Evolutionary conservation across 2,888 invertebrate species (phyloP).

Genomic region (Mellilla xanthometata): DNA sequence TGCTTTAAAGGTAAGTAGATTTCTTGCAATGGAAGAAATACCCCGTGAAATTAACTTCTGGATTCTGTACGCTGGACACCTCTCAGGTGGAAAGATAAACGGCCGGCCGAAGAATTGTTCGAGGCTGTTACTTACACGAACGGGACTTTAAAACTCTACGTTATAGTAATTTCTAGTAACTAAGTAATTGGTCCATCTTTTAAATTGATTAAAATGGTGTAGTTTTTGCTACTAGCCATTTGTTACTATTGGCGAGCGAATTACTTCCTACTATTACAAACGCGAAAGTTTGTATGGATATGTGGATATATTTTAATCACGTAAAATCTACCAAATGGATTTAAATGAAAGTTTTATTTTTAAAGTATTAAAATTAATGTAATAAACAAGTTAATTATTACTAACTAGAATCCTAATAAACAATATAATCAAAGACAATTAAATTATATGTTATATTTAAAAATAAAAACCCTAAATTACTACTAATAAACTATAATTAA

Average conservation of each 20-base stretch:
- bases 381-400: too few species aligned
- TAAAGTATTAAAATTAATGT: too few species aligned
- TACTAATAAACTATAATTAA: too few species aligned
- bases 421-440: too few species aligned
- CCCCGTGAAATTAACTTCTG: conserved; percentile 77
- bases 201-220: not conserved
- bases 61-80: conserved; percentile 70
- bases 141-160: conserved; percentile 15
- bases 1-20: conserved; percentile 59
- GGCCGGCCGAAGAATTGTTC: conserved; percentile 48
- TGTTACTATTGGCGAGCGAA: not conserved
- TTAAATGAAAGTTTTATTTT: too few species aligned
- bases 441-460: too few species aligned
- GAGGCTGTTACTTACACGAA: conserved; percentile 35
- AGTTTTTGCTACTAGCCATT: not conserved
- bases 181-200: not conserved
- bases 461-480: too few species aligned
- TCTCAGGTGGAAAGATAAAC: conserved; percentile 71
- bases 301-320: too few species aligned
- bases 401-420: too few species aligned
- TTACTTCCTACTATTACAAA: too few species aligned
- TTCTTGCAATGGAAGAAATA: conserved; percentile 68
- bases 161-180: conserved; percentile 12
- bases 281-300: too few species aligned
- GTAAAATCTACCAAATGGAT: too few species aligned